Evolutionary conservation across 2,888 invertebrate genomes (phyloP).

Genomic region (Caenorhabditis afra): DNA sequence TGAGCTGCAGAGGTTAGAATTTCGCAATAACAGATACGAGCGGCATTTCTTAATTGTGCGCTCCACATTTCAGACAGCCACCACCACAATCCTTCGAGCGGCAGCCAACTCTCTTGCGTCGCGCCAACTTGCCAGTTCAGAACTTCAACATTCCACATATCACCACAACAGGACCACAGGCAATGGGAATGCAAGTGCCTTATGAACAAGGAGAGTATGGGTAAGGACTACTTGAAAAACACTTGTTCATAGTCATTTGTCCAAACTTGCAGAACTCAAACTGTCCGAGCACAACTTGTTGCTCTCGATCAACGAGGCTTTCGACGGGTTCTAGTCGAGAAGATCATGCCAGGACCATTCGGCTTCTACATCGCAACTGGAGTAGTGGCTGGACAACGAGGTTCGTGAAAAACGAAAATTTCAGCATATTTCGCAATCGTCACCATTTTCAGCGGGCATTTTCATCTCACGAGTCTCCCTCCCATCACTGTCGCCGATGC

Average conservation of each 20-base stretch:
- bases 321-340: slow-evolving; percentile 70
- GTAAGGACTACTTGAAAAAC: too few relatives aligned
- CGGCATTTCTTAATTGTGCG: too few relatives aligned
- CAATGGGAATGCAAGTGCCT: slow-evolving; percentile 32
- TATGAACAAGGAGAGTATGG: slow-evolving; percentile 50
- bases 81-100: slow-evolving; percentile 48
- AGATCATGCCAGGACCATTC: slow-evolving; percentile 74
- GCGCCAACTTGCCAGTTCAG: slow-evolving; percentile 34
- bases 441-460: slow-evolving; percentile 65
- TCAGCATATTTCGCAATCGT: background rate
- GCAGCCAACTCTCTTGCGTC: slow-evolving; percentile 47
- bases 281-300: slow-evolving; percentile 69
- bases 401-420: slow-evolving; percentile 38
- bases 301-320: slow-evolving; percentile 72
- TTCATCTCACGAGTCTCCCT: slow-evolving; percentile 75
- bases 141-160: slow-evolving; percentile 49
- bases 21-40: slow-evolving; percentile 36
- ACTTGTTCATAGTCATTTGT: too few relatives aligned
- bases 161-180: slow-evolving; percentile 43
- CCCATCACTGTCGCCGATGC: slow-evolving; percentile 69
- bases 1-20: slow-evolving; percentile 50
- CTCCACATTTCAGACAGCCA: slow-evolving; percentile 52
- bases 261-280: slow-evolving; percentile 54
- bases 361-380: slow-evolving; percentile 77
- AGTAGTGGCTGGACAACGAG: slow-evolving; percentile 70